Conservation (phyloP, 2,888 invertebrate species). For the Synergus japonicus region DNA sequence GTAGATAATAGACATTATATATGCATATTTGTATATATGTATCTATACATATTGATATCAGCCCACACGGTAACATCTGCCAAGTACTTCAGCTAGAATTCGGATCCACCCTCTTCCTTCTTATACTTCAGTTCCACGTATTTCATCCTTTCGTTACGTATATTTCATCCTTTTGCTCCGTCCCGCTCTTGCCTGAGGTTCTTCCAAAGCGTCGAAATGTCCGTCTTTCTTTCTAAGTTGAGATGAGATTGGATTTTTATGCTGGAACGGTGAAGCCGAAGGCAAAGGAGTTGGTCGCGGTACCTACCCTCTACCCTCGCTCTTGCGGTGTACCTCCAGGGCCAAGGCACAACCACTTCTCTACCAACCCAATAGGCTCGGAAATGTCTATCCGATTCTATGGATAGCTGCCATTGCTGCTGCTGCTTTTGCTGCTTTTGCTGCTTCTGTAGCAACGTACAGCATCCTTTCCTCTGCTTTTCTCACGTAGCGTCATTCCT, state of each 20-base stretch:
- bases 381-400: slow-evolving; percentile 30
- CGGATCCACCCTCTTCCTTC: slow-evolving; percentile 38
- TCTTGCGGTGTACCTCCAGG: slow-evolving; percentile 45
- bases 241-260: slow-evolving; percentile 68
- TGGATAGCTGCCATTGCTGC: slow-evolving; percentile 49
- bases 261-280: slow-evolving; percentile 55
- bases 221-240: slow-evolving; percentile 45
- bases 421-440: slow-evolving; percentile 44
- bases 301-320: slow-evolving; percentile 45
- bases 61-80: slow-evolving; percentile 52
- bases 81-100: slow-evolving; percentile 48
- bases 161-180: slow-evolving; percentile 40
- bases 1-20: not conserved
- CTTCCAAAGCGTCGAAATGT: slow-evolving; percentile 40
- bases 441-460: slow-evolving; percentile 45
- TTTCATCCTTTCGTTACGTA: slow-evolving; percentile 41
- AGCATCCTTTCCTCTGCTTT: slow-evolving; percentile 41
- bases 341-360: slow-evolving; percentile 47
- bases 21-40: not conserved
- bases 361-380: slow-evolving; percentile 42
- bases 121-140: slow-evolving; percentile 45
- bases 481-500: slow-evolving; percentile 39
- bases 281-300: slow-evolving; percentile 53
- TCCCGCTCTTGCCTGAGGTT: slow-evolving; percentile 38
- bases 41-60: not conserved